Evolutionary conservation across 2,797 vertebrate genomes (phyloP), one percentile per base, ranked within the genome.

Genomic region (Sebastolobus altivelis): DNA sequence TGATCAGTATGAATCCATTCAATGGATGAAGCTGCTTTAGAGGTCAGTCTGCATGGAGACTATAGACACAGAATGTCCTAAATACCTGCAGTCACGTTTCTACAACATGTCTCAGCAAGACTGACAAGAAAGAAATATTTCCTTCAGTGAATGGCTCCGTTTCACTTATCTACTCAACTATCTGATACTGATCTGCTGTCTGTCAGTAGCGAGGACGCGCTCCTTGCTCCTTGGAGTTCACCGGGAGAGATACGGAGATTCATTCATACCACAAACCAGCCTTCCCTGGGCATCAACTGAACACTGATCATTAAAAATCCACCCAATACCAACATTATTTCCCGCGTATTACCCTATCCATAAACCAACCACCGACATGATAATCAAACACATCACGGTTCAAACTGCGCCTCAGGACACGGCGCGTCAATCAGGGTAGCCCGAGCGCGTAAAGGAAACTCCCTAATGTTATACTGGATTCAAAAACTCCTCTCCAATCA

Each of bases 401-500:
- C 29, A 54, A 6, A n/a, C 65, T n/a, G 40, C 14, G 4, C 71
- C 66, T 40, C 46, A 4, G 61, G 75, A 20, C 60, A 33, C 27
- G 9, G 6, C 3, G 10, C 14, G 22, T 55, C 59, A 56, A 18
- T 13, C 35, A 46, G 59, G 29, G 4, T 37, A 2, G 52, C 16
- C 10, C 5, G 12, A 18, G 22, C 8, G 2, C 2, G 18, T 25
- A 16, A 14, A 29, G 12, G 25, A 25, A 16, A 38, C 5, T 18
- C 37, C 12, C 3, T n/a, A 33, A 6, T 33, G 5, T 8, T 2
- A 6, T 7, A 22, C 5, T 25, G 11, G 1, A 6, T 11, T 0
- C 11, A 66, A 11, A 66, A 11, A 25, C 6, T 1, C 1, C 29
- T 3, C 14, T 4, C 11, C 18, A 33, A 8, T 11, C 20, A 25